Conservation (phyloP, 1,140 invertebrate species). For the Triops longicaudatus region DNA sequence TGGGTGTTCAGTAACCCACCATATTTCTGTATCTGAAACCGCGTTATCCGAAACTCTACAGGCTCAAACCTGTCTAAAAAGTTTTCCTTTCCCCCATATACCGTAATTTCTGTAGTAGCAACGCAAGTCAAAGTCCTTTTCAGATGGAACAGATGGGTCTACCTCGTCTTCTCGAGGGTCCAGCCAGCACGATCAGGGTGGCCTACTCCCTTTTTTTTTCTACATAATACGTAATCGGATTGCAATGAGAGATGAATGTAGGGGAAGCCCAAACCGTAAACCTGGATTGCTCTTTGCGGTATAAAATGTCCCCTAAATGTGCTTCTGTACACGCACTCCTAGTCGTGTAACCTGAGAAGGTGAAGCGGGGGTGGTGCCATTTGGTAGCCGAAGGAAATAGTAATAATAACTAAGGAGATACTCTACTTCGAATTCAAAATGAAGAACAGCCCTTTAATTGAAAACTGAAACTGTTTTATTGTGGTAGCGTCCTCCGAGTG, state of each 20-base stretch:
- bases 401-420: background rate
- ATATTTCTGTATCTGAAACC: background rate
- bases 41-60: background rate
- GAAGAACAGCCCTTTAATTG: no score
- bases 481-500: no score
- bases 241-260: background rate
- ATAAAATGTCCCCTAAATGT: background rate
- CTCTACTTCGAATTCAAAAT: background rate
- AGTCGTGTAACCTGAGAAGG: background rate
- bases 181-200: background rate
- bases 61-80: background rate
- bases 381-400: background rate
- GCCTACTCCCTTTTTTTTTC: background rate
- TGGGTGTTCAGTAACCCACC: background rate
- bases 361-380: background rate
- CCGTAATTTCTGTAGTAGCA: background rate
- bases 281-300: background rate
- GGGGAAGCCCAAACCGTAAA: background rate
- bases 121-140: background rate
- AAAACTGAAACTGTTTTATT: no score
- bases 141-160: conserved; percentile 7
- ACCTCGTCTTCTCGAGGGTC: background rate
- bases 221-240: conserved; percentile 12
- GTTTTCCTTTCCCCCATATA: background rate
- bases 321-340: background rate